Evolutionary conservation across 2,113 vertebrate species (phyloP).

Genomic region (Eidolon helvum): DNA sequence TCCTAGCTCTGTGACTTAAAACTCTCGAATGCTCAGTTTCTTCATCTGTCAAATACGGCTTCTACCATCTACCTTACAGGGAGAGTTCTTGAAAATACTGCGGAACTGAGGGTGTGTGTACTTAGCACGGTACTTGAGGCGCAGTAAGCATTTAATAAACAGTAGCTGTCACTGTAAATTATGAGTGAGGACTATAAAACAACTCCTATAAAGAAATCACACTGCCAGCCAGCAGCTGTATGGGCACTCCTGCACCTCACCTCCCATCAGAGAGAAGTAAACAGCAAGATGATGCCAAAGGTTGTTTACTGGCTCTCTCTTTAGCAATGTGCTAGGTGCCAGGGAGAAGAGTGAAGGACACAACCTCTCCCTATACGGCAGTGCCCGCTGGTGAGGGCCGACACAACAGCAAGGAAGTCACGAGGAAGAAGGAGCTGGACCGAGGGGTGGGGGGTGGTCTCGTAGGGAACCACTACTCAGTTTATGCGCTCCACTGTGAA

Average conservation of each 20-base stretch:
- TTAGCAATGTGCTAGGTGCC: background rate
- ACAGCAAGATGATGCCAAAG: background rate
- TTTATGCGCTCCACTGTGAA: background rate
- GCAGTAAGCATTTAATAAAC: slow-evolving; percentile 18
- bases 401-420: background rate
- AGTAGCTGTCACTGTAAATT: slow-evolving; percentile 25
- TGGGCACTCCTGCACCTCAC: background rate
- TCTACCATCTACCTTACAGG: background rate
- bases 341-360: background rate
- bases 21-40: background rate
- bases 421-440: background rate
- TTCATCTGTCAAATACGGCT: background rate
- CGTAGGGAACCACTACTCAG: background rate
- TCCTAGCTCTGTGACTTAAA: background rate
- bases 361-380: background rate
- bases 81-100: background rate
- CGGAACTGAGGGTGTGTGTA: background rate
- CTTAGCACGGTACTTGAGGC: background rate
- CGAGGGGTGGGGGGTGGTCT: background rate
- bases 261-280: background rate
- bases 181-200: background rate
- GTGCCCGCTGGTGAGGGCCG: accelerated
- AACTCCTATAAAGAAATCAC: background rate
- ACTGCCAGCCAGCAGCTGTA: background rate
- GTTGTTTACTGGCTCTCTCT: background rate